Conservation (phyloP, 2,888 invertebrate species). For the Meteorus cinctellus region DNA sequence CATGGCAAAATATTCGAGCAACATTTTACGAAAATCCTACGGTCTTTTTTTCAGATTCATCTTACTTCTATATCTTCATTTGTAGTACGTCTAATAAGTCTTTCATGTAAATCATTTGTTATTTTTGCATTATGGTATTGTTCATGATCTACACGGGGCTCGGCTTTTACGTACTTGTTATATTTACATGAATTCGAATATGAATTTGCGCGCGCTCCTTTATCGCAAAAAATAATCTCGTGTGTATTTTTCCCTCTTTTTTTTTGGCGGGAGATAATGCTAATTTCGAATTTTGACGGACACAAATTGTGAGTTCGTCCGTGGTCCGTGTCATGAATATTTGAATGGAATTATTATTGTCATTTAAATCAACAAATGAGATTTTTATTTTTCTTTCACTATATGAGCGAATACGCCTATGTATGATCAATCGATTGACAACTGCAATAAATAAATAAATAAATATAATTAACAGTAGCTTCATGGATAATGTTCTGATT, state of each 20-base stretch:
- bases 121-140: background rate
- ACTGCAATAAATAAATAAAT: background rate
- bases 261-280: background rate
- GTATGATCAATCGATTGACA: background rate
- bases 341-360: background rate
- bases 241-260: background rate
- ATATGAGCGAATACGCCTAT: background rate
- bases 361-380: background rate
- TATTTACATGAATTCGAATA: background rate
- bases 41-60: background rate
- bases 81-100: background rate
- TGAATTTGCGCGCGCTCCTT: background rate
- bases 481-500: background rate
- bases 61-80: background rate
- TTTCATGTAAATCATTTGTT: background rate
- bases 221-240: background rate
- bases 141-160: background rate
- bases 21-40: background rate
- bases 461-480: background rate
- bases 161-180: background rate
- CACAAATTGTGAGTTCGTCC: background rate
- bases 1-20: background rate
- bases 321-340: background rate
- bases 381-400: background rate
- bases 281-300: background rate